Evolutionary conservation across 2,113 vertebrate species (phyloP).

Genomic region (Vulpes lagopus): DNA sequence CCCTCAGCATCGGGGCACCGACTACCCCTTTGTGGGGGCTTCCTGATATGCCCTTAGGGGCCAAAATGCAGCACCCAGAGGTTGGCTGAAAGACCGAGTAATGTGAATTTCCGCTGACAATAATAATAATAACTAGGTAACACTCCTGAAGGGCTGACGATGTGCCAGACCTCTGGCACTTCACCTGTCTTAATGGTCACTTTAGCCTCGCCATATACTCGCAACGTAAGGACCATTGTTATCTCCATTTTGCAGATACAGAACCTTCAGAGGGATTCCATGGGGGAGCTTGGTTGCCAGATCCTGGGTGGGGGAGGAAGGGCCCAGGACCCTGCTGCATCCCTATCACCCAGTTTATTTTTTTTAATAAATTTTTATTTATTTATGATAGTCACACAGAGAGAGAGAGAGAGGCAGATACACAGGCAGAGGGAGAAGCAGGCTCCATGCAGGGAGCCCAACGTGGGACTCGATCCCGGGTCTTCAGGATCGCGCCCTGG

Average conservation of each 20-base stretch:
- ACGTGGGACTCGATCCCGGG: too few species aligned
- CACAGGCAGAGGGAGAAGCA: too few species aligned
- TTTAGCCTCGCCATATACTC: neutral
- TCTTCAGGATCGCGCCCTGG: too few species aligned
- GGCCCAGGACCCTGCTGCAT: neutral
- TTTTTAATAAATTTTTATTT: neutral
- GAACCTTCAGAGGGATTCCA: neutral
- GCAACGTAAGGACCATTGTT: neutral
- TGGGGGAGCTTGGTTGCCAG: neutral
- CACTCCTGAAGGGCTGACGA: neutral
- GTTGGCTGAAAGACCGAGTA: constrained; percentile 1
- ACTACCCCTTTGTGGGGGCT: neutral
- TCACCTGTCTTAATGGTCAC: neutral
- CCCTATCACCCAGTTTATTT: neutral
- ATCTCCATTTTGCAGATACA: neutral
- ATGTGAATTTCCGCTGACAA: neutral
- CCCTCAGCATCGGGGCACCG: neutral
- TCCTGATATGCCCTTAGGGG: neutral
- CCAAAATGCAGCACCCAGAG: neutral
- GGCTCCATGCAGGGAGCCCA: too few species aligned
- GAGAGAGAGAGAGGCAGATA: too few species aligned
- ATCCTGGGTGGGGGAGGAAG: neutral
- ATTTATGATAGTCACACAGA: too few species aligned
- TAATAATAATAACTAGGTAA: neutral
- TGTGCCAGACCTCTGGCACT: neutral